phyloP scores from a whole-genome alignment of 2,113 vertebrate species.

The Artemisiospiza belli region DNA sequence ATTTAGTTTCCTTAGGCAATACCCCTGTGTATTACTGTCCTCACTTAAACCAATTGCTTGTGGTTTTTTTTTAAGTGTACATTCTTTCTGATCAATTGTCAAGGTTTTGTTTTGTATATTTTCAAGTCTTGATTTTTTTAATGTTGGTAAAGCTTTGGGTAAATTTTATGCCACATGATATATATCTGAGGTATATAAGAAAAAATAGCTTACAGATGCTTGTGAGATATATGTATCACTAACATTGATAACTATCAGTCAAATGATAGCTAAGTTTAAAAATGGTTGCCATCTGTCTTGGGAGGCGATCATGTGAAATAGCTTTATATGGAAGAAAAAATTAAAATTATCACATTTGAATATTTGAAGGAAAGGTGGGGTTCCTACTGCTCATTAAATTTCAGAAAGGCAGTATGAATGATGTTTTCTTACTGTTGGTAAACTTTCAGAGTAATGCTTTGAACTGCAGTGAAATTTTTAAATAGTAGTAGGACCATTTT shows the following conservation, averaged over 20 bases:
- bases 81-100: not conserved
- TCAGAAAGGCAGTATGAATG: not conserved
- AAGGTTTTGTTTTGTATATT: not conserved
- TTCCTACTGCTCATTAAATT: not conserved
- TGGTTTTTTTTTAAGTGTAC: rapidly evolving
- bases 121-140: not conserved
- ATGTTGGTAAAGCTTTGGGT: not conserved
- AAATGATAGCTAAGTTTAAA: not conserved
- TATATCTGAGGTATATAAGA: not conserved
- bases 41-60: not conserved
- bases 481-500: not conserved
- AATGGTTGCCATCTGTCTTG: not conserved
- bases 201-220: not conserved
- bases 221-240: not conserved
- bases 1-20: not conserved
- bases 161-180: not conserved
- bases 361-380: not conserved
- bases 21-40: not conserved
- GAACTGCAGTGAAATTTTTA: not conserved
- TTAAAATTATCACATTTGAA: not conserved
- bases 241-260: not conserved
- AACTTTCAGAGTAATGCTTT: not conserved
- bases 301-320: not conserved
- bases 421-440: not conserved
- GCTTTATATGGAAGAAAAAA: not conserved